These are phyloP conservation scores for Sarcophaga carnaria DNA, from an alignment of 2,888 invertebrate species.

Conservation along the genomic window DNA sequence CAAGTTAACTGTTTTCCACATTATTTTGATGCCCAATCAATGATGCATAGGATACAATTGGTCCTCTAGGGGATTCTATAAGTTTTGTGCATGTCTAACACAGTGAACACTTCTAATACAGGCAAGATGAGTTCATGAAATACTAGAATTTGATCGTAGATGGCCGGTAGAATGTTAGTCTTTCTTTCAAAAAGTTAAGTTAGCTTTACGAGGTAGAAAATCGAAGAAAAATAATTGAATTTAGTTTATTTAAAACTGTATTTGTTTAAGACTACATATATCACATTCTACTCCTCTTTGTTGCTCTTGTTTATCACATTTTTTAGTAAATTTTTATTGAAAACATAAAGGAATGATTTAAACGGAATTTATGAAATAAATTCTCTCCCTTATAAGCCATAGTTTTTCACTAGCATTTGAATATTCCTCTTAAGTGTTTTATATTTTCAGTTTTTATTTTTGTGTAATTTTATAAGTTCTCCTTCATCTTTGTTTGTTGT, in stretches of 20 bases:
- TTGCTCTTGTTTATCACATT: neutral
- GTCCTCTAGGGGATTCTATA: too few relatives aligned
- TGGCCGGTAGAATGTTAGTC: too few relatives aligned
- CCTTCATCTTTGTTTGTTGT: neutral
- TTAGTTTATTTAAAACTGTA: neutral
- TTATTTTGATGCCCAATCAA: too few relatives aligned
- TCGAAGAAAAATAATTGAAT: neutral
- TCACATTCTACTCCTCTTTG: neutral
- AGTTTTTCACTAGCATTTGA: neutral
- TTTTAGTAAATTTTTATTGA: neutral
- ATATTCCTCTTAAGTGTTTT: neutral
- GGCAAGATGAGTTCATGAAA: too few relatives aligned
- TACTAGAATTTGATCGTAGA: too few relatives aligned
- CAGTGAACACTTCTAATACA: too few relatives aligned
- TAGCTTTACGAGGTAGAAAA: neutral
- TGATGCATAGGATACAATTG: too few relatives aligned
- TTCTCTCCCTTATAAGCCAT: neutral
- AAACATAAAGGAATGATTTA: neutral
- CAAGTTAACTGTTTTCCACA: too few relatives aligned
- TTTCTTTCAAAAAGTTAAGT: too few relatives aligned
- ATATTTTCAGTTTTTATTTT: neutral
- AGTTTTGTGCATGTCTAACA: too few relatives aligned
- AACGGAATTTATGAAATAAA: slow-evolving; percentile 1
- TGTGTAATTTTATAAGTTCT: neutral
- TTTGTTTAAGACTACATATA: too few relatives aligned